Base-by-base conservation (phyloP, 2,113 vertebrate genomes). In the Sorex fumeus region DNA sequence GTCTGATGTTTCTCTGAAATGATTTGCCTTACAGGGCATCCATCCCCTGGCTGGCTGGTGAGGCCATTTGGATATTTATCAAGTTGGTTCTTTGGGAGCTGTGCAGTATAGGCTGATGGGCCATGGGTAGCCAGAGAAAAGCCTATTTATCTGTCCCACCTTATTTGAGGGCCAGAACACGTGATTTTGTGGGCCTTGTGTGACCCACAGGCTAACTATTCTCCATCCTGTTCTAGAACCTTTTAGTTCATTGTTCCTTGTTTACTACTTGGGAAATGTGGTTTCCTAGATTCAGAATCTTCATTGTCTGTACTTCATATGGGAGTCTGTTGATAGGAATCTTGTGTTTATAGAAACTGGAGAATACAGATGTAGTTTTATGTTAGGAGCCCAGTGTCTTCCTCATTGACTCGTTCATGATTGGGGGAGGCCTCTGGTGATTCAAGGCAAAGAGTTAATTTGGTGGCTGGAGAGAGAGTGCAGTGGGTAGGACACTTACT, bases 301-400 rank as follows among this genome's bases (percentile, higher is more conserved):
- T 91, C 32, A n/a, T 30, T 74, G 9, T 79, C 43, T 90, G 27
- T 43, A 36, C n/a, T 79, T 90, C 30, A 79, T 1, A 1, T 67
- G 60, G 57, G 30, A 83, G 36, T 60, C 76, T 92, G 12, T 83
- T 77, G 45, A 43, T 83, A 47, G 30, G 64, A 88, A 36, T 32
- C 60, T 80, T 87, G 30, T 67, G 0, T 76, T 71, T n/a, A 90
- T 83, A 93, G 47, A 78, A 94, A 92, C 27, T 81, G 75, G 91
- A 84, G 82, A 93, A 74, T 64, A 64, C 28, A 32, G 4, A 64
- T 81, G 10, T 64, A 13, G 86, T 74, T 92, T 94, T 80, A 13
- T 88, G 74, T 28, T 81, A 88, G 47, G 50, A n/a, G 84, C 53
- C 25, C 34, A 57, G 13, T 79, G 30, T 91, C 32, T 1, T 60